A percentile compares a stretch with the other conserved stretches of the same genome.
phyloP scores from a whole-genome alignment of 2,797 vertebrate genomes.

The Eulemur coronatus region DNA sequence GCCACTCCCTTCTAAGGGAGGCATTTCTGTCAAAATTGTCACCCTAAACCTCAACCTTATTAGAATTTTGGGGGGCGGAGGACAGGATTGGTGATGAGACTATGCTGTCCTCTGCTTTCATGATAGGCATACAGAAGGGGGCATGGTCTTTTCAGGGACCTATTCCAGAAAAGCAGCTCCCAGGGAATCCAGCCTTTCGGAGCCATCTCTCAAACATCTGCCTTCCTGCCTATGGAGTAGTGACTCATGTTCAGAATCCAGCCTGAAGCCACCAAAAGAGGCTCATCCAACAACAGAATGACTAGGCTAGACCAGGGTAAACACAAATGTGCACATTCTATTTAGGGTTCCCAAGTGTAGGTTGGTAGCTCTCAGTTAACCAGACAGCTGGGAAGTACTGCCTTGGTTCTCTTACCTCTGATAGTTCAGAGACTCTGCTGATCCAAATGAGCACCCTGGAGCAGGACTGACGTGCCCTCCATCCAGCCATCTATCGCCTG shows the following conservation, averaged over 20 bases:
- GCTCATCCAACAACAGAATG: no score
- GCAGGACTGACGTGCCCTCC: no score
- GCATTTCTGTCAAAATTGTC: neutral
- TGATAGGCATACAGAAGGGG: neutral
- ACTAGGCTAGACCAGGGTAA: neutral
- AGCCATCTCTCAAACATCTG: neutral
- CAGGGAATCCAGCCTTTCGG: neutral
- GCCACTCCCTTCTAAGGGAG: neutral
- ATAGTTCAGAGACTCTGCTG: neutral
- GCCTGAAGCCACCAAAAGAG: neutral
- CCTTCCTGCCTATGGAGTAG: fast-evolving
- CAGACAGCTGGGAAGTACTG: neutral
- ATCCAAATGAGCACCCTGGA: neutral
- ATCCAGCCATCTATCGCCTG: neutral
- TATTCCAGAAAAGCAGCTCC: neutral
- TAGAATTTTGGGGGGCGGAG: neutral
- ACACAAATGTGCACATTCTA: neutral
- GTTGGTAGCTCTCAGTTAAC: neutral
- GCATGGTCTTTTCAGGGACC: neutral
- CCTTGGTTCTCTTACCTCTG: neutral
- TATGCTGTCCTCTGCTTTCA: neutral
- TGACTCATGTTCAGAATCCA: neutral
- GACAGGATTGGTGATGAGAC: neutral
- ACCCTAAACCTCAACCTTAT: neutral
- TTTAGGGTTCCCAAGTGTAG: neutral